Evolutionary conservation across 2,888 invertebrate genomes (phyloP).

Genomic region (Torymus auratus): DNA sequence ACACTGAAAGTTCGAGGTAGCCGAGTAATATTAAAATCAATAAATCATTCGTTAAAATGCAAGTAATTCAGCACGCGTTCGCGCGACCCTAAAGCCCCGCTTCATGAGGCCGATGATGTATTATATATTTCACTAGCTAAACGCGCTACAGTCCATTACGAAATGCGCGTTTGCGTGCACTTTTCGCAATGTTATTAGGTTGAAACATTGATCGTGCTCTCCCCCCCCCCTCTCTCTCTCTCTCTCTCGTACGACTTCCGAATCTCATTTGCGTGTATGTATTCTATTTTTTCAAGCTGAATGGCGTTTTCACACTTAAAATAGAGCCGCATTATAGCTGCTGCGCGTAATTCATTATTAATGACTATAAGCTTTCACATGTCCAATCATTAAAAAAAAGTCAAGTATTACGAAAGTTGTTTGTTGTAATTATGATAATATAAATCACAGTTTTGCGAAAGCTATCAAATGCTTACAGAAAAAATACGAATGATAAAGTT

Average conservation of each 20-base stretch:
- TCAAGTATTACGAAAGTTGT: too few relatives aligned
- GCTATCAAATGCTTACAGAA: too few relatives aligned
- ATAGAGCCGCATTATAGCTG: neutral
- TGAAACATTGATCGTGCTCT: conserved; percentile 19
- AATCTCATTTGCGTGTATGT: conserved; percentile 58
- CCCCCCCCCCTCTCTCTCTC: too few relatives aligned
- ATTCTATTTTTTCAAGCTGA: neutral
- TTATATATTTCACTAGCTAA: conserved; percentile 30
- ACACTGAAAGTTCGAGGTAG: too few relatives aligned
- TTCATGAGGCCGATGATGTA: conserved; percentile 35
- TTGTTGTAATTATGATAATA: too few relatives aligned
- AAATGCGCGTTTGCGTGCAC: conserved; percentile 41
- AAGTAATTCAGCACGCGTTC: conserved; percentile 27
- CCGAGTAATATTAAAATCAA: conserved; percentile 18
- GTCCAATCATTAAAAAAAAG: too few relatives aligned
- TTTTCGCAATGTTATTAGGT: conserved; percentile 48
- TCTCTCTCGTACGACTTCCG: conserved; percentile 3
- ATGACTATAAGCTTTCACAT: too few relatives aligned
- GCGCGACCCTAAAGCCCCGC: conserved; percentile 20
- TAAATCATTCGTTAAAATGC: conserved; percentile 25
- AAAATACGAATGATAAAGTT: too few relatives aligned
- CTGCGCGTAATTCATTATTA: too few relatives aligned
- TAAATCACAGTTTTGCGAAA: too few relatives aligned
- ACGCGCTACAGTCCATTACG: conserved; percentile 17
- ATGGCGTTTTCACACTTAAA: neutral